Evolutionary conservation across 1,140 invertebrate species (phyloP).

Genomic region (Hypsibius dujardini): DNA sequence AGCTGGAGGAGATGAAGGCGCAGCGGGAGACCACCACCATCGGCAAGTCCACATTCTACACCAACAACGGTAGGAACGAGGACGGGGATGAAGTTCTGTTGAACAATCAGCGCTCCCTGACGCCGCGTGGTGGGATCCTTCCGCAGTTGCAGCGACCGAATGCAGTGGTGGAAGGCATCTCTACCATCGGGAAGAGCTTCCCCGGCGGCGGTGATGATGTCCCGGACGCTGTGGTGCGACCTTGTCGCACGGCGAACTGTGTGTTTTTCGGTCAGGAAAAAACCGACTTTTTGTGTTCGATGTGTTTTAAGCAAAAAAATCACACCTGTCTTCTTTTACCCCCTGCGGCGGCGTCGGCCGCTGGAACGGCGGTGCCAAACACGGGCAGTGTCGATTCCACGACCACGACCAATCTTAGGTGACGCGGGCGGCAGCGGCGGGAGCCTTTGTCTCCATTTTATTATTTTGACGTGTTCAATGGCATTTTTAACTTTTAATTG

Average conservation of each 20-base stretch:
- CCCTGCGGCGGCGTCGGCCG: no score
- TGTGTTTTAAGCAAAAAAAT: conserved; percentile 31
- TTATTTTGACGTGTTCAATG: no score
- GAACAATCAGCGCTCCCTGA: conserved; percentile 18
- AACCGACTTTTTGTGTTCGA: conserved; percentile 36
- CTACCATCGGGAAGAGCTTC: conserved; percentile 16
- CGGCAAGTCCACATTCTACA: conserved; percentile 58
- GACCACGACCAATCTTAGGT: no score
- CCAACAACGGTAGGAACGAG: conserved; percentile 33
- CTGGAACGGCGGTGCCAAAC: no score
- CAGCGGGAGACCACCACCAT: conserved; percentile 27
- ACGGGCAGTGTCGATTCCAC: no score
- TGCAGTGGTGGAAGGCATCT: conserved; percentile 19
- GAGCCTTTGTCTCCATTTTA: no score
- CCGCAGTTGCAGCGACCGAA: conserved; percentile 20
- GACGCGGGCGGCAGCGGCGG: no score
- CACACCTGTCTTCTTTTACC: no score
- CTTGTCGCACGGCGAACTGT: conserved; percentile 32
- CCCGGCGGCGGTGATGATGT: conserved; percentile 22
- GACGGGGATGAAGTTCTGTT: background rate
- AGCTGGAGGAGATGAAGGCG: conserved; percentile 28
- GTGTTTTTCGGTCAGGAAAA: conserved; percentile 36
- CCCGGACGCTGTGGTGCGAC: conserved; percentile 19
- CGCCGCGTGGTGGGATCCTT: conserved; percentile 19
- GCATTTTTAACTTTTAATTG: no score